These are phyloP conservation scores for Aricia agestis DNA, from an alignment of 1,140 invertebrate genomes.

Conservation along the genomic window DNA sequence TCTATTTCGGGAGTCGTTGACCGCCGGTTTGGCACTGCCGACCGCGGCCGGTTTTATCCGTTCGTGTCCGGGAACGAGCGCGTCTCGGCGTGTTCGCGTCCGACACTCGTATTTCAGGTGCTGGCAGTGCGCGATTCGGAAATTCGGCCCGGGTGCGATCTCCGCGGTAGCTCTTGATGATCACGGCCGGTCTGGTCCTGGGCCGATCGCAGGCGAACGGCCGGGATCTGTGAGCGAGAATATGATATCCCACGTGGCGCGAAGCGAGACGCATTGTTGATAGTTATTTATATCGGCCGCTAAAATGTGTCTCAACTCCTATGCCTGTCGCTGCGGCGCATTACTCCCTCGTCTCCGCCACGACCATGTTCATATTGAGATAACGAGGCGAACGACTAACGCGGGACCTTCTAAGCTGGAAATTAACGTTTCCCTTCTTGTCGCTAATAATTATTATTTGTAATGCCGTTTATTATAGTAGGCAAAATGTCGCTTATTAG, in stretches of 20 bases:
- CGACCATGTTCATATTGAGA: too few species aligned
- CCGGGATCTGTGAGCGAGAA: slow-evolving; percentile 36
- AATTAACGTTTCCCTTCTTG: too few species aligned
- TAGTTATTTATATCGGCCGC: slow-evolving; percentile 38
- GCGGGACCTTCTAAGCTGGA: too few species aligned
- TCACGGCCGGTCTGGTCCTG: slow-evolving; percentile 23
- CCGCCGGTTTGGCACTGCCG: slow-evolving; percentile 60
- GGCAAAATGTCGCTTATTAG: slow-evolving; percentile 5
- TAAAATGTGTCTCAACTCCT: slow-evolving; percentile 30
- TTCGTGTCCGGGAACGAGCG: slow-evolving; percentile 37
- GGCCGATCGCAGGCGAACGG: slow-evolving; percentile 31
- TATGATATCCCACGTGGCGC: slow-evolving; percentile 38
- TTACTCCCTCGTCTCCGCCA: not conserved
- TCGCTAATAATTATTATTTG: too few species aligned
- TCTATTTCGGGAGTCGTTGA: slow-evolving; percentile 74
- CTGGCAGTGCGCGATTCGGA: not conserved
- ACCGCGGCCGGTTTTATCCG: slow-evolving; percentile 51
- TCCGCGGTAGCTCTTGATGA: slow-evolving; percentile 39
- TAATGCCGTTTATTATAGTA: too few species aligned
- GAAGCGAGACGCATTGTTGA: slow-evolving; percentile 33
- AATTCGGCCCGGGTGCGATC: slow-evolving; percentile 41
- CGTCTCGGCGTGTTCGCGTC: slow-evolving; percentile 32
- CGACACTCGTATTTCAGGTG: slow-evolving; percentile 49
- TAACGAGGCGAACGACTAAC: too few species aligned
- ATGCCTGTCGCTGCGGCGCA: not conserved